phyloP scores from a whole-genome alignment of 2,888 invertebrate genomes.

The Cheilosia vernalis region DNA sequence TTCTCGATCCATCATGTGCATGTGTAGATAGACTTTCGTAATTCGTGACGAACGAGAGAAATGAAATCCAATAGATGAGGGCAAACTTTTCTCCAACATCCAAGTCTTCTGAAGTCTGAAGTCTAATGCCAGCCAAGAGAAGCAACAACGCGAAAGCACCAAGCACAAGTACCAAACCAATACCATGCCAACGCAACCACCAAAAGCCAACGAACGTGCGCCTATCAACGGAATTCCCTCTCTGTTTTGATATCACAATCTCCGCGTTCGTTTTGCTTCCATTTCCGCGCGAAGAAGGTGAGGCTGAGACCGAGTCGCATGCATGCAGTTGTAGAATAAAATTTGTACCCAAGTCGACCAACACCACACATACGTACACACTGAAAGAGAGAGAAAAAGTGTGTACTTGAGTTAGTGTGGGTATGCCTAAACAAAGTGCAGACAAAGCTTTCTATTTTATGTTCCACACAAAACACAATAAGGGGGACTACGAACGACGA shows the following conservation, averaged over 20 bases:
- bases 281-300: constrained; percentile 7
- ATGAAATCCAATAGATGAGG: neutral
- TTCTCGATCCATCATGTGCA: too few species aligned
- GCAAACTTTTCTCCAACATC: neutral
- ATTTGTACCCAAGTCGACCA: neutral
- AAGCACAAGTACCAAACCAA: neutral
- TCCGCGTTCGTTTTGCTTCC: constrained; percentile 10
- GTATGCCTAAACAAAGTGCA: constrained; percentile 16
- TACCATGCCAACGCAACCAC: too few species aligned
- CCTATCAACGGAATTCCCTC: constrained; percentile 57
- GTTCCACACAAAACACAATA: constrained; percentile 54
- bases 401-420: neutral
- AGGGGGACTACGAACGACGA: constrained; percentile 36
- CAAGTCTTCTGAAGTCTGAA: too few species aligned
- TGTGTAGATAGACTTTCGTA: too few species aligned
- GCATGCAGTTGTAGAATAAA: constrained; percentile 12
- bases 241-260: constrained; percentile 68
- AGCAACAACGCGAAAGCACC: constrained; percentile 11
- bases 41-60: constrained; percentile 1
- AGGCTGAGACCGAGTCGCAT: neutral
- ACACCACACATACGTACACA: neutral
- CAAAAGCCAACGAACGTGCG: constrained; percentile 19
- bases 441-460: constrained; percentile 64
- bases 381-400: constrained; percentile 13
- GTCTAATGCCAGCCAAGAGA: too few species aligned